Evolutionary conservation across 1,140 invertebrate species (phyloP).

Genomic region (Drosophila murphyi): DNA sequence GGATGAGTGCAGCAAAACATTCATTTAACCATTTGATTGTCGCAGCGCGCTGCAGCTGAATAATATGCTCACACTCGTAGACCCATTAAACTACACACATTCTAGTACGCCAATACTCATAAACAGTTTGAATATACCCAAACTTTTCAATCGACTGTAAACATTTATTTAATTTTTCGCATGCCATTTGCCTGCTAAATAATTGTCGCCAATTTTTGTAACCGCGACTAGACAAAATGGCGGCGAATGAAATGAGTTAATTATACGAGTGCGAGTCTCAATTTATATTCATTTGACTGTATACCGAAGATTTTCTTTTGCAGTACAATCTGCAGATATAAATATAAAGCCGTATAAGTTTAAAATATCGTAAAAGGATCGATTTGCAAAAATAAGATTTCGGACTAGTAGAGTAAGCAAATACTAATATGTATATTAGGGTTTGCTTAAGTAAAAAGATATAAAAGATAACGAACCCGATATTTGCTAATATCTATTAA

Average conservation of each 20-base stretch:
- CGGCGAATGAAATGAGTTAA: slow-evolving; percentile 41
- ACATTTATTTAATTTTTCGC: slow-evolving; percentile 44
- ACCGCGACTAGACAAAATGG: slow-evolving; percentile 53
- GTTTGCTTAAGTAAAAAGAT: background rate
- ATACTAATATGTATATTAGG: too few species aligned
- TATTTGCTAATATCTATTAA: slow-evolving; percentile 3
- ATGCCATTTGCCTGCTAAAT: slow-evolving; percentile 47
- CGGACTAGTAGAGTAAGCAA: too few species aligned
- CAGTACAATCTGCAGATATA: too few species aligned
- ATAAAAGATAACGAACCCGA: background rate
- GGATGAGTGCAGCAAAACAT: slow-evolving; percentile 79
- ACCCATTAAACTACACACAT: background rate
- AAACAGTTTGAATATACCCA: slow-evolving; percentile 9
- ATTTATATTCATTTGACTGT: slow-evolving; percentile 19
- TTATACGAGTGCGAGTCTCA: slow-evolving; percentile 18
- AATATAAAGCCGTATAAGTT: too few species aligned
- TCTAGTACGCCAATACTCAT: background rate
- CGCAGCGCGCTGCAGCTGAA: slow-evolving; percentile 49
- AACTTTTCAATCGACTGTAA: slow-evolving; percentile 4
- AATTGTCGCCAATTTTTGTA: slow-evolving; percentile 51
- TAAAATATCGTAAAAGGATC: too few species aligned
- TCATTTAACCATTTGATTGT: slow-evolving; percentile 76
- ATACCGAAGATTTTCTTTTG: too few species aligned
- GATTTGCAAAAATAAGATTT: too few species aligned
- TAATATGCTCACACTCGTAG: slow-evolving; percentile 32